Evolutionary conservation across 2,888 invertebrate species (phyloP).

Genomic region (Strigamia maritima): DNA sequence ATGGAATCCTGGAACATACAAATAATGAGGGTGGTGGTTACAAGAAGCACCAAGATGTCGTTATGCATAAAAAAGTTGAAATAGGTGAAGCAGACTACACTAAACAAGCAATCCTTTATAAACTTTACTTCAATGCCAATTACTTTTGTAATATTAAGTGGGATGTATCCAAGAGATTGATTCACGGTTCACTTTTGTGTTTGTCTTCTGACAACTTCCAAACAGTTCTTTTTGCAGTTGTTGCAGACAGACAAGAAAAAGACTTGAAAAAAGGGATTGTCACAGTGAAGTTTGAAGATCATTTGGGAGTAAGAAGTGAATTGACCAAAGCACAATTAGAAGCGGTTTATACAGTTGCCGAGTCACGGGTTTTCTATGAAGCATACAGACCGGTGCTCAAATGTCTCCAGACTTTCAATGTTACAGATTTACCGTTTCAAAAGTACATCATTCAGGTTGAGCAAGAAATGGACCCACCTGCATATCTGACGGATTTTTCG

Average conservation of each 20-base stretch:
- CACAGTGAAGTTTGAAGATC: constrained; percentile 19
- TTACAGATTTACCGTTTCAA: background rate
- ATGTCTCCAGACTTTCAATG: background rate
- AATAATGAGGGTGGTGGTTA: too few species aligned
- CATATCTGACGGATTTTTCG: background rate
- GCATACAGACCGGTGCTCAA: constrained; percentile 17
- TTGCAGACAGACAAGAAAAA: constrained; percentile 3
- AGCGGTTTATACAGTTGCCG: background rate
- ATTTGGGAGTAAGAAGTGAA: too few species aligned
- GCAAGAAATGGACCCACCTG: background rate
- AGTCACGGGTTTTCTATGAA: constrained; percentile 9
- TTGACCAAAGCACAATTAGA: background rate
- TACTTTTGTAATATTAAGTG: too few species aligned
- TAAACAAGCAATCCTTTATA: too few species aligned
- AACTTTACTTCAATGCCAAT: too few species aligned
- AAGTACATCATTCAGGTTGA: constrained; percentile 16
- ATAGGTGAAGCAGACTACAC: too few species aligned
- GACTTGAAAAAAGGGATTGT: constrained; percentile 12
- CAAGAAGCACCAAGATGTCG: too few species aligned
- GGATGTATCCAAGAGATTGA: constrained; percentile 26
- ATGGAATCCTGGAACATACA: too few species aligned
- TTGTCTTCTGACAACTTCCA: constrained; percentile 40
- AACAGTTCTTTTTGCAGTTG: constrained; percentile 37
- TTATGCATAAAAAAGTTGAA: too few species aligned
- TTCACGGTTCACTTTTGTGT: constrained; percentile 38